These are phyloP conservation scores for Hydraecia micacea DNA, from an alignment of 2,888 invertebrate genomes.

Conservation along the genomic window DNA sequence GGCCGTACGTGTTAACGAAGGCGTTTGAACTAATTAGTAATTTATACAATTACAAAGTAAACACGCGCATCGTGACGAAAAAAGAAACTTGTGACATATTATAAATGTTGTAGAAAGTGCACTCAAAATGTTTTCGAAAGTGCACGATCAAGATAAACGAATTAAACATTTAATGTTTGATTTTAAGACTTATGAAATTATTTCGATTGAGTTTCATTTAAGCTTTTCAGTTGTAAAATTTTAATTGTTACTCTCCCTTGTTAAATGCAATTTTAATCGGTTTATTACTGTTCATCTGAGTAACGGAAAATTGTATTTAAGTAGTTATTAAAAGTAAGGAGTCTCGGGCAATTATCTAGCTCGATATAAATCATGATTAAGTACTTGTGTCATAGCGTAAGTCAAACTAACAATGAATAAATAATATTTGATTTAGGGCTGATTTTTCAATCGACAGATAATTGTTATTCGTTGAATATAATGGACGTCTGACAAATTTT, in stretches of 20 bases:
- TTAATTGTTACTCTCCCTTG: constrained; percentile 55
- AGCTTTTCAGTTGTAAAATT: constrained; percentile 44
- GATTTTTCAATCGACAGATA: too few relatives aligned
- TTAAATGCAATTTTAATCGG: constrained; percentile 39
- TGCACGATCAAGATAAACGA: constrained; percentile 63
- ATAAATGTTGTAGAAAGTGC: constrained; percentile 69
- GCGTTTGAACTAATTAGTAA: constrained; percentile 36
- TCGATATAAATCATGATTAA: neutral
- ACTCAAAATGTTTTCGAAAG: constrained; percentile 73
- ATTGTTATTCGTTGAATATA: too few relatives aligned
- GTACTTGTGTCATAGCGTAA: neutral
- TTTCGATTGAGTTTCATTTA: constrained; percentile 35
- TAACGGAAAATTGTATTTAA: constrained; percentile 8
- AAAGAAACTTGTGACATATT: constrained; percentile 60
- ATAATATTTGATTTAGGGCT: too few relatives aligned
- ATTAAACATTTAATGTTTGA: constrained; percentile 67
- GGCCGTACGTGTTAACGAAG: neutral
- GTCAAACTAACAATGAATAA: neutral
- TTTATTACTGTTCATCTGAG: constrained; percentile 26
- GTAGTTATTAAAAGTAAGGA: constrained; percentile 10
- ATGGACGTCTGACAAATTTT: too few relatives aligned
- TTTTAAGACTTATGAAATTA: constrained; percentile 61
- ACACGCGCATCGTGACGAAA: constrained; percentile 54
- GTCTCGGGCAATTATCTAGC: neutral
- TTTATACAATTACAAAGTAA: constrained; percentile 59